Percentiles rank a stretch among this genome's conserved stretches.
Evolutionary conservation across 2,113 vertebrate species (phyloP).

Genomic region (Haemorhous mexicanus): DNA sequence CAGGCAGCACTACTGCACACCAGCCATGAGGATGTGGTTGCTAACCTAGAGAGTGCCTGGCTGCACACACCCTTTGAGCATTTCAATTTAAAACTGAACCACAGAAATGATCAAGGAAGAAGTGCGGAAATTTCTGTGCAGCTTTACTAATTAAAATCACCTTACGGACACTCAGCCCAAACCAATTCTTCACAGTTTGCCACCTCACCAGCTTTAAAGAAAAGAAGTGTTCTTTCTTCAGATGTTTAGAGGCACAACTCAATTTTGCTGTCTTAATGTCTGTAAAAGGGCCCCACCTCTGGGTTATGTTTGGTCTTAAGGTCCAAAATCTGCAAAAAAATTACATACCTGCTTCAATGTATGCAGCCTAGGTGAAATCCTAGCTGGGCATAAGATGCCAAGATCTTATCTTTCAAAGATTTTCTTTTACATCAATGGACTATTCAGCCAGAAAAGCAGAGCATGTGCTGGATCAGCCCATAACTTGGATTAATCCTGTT

Average conservation of each 20-base stretch:
- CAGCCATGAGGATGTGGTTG: background rate
- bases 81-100: background rate
- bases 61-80: background rate
- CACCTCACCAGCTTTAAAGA: background rate
- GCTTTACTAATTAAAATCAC: background rate
- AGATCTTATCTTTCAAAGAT: background rate
- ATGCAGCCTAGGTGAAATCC: background rate
- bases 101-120: background rate
- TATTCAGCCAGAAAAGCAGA: background rate
- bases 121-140: background rate
- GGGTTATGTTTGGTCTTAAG: background rate
- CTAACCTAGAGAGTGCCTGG: background rate
- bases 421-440: background rate
- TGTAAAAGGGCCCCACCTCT: background rate
- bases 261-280: background rate
- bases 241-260: background rate
- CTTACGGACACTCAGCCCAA: background rate
- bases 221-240: background rate
- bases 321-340: background rate
- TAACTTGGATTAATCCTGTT: background rate
- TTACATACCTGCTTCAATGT: background rate
- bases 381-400: background rate
- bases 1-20: background rate
- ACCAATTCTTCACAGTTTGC: background rate
- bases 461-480: accelerated